Base-by-base conservation (phyloP, 2,888 invertebrate species). In the Siphonodentalium dalli region DNA sequence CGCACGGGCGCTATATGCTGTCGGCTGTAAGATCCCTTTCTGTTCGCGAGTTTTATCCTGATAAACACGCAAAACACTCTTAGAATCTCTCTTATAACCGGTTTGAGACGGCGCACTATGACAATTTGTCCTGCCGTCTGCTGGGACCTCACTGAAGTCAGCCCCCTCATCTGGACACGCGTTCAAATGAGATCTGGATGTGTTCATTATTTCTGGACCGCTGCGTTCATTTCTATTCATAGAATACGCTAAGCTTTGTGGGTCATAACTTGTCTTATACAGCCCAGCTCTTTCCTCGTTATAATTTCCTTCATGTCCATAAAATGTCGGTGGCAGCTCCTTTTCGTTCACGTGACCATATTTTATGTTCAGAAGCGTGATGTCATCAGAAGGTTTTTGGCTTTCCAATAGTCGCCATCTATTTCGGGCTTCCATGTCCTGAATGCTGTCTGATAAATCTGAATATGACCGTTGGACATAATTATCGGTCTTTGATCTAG, bases 341-440 rank as follows among this genome's bases (percentile, higher is more conserved):
- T 58, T 56, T 18, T 61, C 66, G 4, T 54, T 58, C 3, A 69
- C 54, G 4, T 61, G 55, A 7, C 61, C 65, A 64, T 72, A 71
- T 54, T 78, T 73, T 34, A 69, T 61, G 39, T 72, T 69, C 7
- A 78, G 59, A 6, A 72, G 63, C n/a, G 66, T 44, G 38, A 77
- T 60, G 50, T 78, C 75, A 42, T 78, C 71, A 13, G 48, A 45
- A 4, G 79, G 77, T 7, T 59, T 69, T 41, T 71, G 68, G 5
- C 61, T 54, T 46, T 79, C 74, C 35, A 80, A 62, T 9, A 69
- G 59, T 24, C 70, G 65, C 73, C 74, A 73, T 44, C 68, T 54
- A 58, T 77, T 75, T 34, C 69, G 59, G 1, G 79, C 78, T 54
- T 79, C 78, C 18, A 79, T 69, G 54, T 78, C 74, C 52, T 80